Evolutionary conservation across 1,140 invertebrate genomes (phyloP).

Genomic region (Heterodera carotae): DNA sequence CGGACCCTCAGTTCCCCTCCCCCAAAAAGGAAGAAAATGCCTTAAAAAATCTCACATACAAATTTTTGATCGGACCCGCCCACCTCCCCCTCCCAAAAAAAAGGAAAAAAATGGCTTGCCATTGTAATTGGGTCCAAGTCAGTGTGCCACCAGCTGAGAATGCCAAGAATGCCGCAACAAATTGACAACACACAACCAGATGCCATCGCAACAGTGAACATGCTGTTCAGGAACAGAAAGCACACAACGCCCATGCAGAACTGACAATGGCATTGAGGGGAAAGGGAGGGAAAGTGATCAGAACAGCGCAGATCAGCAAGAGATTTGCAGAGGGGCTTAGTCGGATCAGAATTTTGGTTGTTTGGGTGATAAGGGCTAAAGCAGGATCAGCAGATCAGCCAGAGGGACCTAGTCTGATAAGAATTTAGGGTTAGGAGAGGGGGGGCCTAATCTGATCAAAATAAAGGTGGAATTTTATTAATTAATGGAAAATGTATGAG

Average conservation of each 20-base stretch:
- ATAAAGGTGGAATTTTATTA: too few species aligned
- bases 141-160: conserved; percentile 65
- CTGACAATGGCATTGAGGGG: background rate
- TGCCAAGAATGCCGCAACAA: conserved; percentile 66
- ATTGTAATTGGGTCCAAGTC: conserved; percentile 68
- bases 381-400: background rate
- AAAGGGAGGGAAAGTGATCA: background rate
- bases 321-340: background rate
- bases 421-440: too few species aligned
- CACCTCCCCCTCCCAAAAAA: too few species aligned
- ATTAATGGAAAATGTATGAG: too few species aligned
- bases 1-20: too few species aligned
- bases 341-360: background rate
- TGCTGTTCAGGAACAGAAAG: conserved; percentile 67
- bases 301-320: background rate
- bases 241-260: conserved; percentile 66
- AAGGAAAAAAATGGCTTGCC: conserved; percentile 46
- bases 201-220: conserved; percentile 66
- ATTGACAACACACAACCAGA: conserved; percentile 66
- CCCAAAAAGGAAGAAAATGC: too few species aligned
- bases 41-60: too few species aligned
- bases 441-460: too few species aligned
- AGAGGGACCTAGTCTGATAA: background rate
- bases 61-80: too few species aligned
- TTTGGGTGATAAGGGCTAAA: background rate